phyloP scores from a whole-genome alignment of 2,888 invertebrate genomes.

The Caenorhabditis angaria region DNA sequence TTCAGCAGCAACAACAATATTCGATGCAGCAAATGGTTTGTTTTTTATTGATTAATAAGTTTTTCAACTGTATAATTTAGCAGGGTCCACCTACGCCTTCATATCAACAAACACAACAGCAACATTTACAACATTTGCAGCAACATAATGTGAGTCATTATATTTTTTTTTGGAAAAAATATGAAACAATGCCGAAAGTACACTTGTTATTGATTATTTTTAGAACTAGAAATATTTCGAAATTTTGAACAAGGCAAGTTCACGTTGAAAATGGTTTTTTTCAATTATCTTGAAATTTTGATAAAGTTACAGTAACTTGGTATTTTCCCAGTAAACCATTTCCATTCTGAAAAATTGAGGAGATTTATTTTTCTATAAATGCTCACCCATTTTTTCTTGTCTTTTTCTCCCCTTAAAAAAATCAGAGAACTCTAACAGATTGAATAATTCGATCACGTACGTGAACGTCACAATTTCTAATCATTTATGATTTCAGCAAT shows the following conservation, averaged over 20 bases:
- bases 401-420: no score
- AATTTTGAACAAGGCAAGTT: no score
- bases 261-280: no score
- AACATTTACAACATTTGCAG: slow-evolving; percentile 34
- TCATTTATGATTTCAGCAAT: neutral
- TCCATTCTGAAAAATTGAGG: no score
- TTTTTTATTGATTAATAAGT: neutral
- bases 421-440: no score
- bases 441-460: no score
- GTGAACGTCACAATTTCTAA: no score
- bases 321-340: no score
- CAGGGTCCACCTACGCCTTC: slow-evolving; percentile 15
- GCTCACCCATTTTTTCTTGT: no score
- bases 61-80: neutral
- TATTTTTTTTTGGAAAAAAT: neutral
- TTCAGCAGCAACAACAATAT: slow-evolving; percentile 35
- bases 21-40: slow-evolving; percentile 20
- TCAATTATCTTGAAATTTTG: no score
- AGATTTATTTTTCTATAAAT: no score
- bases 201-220: slow-evolving; percentile 4
- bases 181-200: neutral
- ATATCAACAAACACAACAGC: slow-evolving; percentile 23
- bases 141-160: slow-evolving; percentile 25
- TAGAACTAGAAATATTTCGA: neutral
- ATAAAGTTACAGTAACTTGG: no score